Base-by-base conservation (phyloP, 2,888 invertebrate genomes). In the Acleris cristana region DNA sequence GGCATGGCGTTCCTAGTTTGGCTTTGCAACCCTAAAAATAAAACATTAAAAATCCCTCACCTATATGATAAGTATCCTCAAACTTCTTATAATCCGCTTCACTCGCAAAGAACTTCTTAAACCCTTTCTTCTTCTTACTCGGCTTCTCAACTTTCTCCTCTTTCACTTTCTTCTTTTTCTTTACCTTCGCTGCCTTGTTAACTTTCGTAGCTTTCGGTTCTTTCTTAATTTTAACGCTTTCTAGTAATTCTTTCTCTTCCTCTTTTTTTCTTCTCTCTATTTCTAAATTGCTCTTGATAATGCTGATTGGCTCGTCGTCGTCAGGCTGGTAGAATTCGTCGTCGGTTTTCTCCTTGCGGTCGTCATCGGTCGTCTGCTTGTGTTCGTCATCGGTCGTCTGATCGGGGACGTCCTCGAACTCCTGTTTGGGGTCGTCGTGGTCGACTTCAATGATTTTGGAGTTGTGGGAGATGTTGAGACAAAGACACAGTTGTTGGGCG, bases 21-120 rank as follows among this genome's bases (percentile, higher is more conserved):
- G 4, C 16, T 45, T 1, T 2, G 2, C 5, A 45, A 45, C 45
- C 45, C 45, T 45, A 45, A 16, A 45, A 45, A n/a, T 2, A 26
- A 6, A 26, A 26, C 26, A 26, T 26, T 26, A 5, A 26, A 26
- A 26, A 26, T 6, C 6, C 26, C 21, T 59, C 18, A 66, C 65
- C 65, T 45, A 62, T 67, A 48, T 67, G 62, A 16, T 67, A 67
- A 14, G 66, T 67, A 51, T 62, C 62, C 40, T 67, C 66, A 58
- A 67, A 67, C 44, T 67, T 67, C 21, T 45, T 3, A 5, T 62
- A 67, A 40, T 67, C 66, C 1, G 57, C 66, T 5, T 67, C 66
- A 14, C 57, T 62, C 2, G 66, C 66, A 40, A 67, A 67, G 52
- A 67, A 67, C 26, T 67, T 67, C 14, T 48, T 67, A 18, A 67